Percentiles rank a stretch among this genome's conserved stretches.
phyloP scores from a whole-genome alignment of 2,888 invertebrate species.

The Teinopalpus imperialis region DNA sequence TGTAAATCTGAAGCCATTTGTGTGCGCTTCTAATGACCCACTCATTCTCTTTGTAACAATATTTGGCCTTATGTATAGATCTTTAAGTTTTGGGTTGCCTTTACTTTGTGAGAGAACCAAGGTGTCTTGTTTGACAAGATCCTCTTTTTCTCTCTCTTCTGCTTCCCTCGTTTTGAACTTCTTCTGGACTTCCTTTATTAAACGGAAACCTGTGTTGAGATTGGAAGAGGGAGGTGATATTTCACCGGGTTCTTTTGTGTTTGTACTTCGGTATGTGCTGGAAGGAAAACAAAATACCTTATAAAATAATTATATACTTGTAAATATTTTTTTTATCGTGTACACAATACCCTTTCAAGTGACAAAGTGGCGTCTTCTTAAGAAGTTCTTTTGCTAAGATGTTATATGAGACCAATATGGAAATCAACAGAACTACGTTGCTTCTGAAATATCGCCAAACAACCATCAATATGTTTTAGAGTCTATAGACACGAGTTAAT shows the following conservation, averaged over 20 bases:
- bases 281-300: conserved; percentile 35
- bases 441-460: too few relatives aligned
- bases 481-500: too few relatives aligned
- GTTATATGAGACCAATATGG: too few relatives aligned
- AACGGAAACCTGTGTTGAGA: conserved; percentile 96
- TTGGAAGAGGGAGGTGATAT: conserved; percentile 96
- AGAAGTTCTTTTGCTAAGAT: too few relatives aligned
- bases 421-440: too few relatives aligned
- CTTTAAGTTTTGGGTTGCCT: conserved; percentile 98
- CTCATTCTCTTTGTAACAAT: conserved; percentile 98
- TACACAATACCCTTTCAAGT: too few relatives aligned
- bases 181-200: conserved; percentile 99
- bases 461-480: too few relatives aligned
- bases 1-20: conserved; percentile 98
- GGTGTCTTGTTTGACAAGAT: conserved; percentile 99
- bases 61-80: conserved; percentile 99
- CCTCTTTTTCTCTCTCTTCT: conserved; percentile 99
- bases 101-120: conserved; percentile 96
- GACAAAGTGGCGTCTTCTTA: too few relatives aligned
- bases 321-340: too few relatives aligned
- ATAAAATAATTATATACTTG: too few relatives aligned
- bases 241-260: conserved; percentile 98
- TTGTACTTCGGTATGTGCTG: conserved; percentile 97
- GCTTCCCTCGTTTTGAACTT: conserved; percentile 99
- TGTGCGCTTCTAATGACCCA: conserved; percentile 96